Percentiles rank a stretch among this genome's conserved stretches.
These are phyloP conservation scores for Onychostoma macrolepis DNA, from an alignment of 2,113 vertebrate genomes.

Conservation along the genomic window DNA sequence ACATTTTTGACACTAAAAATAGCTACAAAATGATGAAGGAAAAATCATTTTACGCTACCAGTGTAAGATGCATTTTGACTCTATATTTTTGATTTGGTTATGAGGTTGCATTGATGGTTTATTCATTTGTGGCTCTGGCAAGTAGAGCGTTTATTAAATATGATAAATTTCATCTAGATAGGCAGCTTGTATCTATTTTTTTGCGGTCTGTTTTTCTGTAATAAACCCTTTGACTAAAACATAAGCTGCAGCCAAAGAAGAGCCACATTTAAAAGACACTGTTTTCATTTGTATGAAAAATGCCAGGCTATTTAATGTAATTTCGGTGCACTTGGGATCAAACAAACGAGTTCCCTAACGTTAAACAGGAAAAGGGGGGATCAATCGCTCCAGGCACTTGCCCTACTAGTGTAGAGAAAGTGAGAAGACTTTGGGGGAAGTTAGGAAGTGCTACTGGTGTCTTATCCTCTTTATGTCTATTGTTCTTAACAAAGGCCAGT, in stretches of 20 bases:
- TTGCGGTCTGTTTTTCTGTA: not conserved
- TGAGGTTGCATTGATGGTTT: not conserved
- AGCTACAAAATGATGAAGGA: not conserved
- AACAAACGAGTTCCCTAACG: not conserved
- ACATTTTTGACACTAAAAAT: not conserved
- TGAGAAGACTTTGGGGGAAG: slow-evolving; percentile 44
- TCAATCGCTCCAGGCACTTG: slow-evolving; percentile 27
- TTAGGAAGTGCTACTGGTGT: slow-evolving; percentile 53
- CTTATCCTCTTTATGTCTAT: slow-evolving; percentile 57
- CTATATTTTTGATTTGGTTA: not conserved
- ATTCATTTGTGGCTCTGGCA: not conserved
- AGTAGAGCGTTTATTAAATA: not conserved
- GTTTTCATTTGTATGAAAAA: not conserved
- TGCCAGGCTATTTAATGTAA: not conserved
- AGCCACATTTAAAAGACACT: too few relatives aligned
- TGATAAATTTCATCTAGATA: not conserved
- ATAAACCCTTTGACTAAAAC: not conserved
- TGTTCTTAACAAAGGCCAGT: slow-evolving; percentile 57
- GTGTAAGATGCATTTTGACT: not conserved
- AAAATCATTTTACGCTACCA: not conserved
- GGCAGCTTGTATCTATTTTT: not conserved
- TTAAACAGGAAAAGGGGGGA: not conserved
- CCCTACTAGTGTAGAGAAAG: slow-evolving; percentile 11
- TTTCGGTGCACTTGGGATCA: not conserved
- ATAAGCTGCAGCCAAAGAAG: not conserved